Base-by-base conservation (phyloP, 2,113 vertebrate genomes). In the Anhinga rufa region DNA sequence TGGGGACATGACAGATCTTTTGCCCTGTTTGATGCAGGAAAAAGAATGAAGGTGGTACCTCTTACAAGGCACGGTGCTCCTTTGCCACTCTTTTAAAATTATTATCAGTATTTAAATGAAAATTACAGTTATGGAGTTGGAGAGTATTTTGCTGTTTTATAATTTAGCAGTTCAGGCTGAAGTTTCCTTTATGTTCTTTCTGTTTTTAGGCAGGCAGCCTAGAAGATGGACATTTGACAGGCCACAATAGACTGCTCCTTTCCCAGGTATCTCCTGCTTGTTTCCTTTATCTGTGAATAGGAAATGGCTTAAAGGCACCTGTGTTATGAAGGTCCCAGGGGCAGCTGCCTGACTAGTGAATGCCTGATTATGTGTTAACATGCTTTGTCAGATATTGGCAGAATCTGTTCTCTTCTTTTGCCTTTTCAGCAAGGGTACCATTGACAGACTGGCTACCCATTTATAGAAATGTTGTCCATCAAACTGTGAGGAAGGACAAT, bases 391-490 rank as follows among this genome's bases (percentile, higher is more conserved):
- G 98, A 98, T 98, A 98, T 98, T 98, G 98, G 98, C 98, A 98
- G 98, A 98, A 98, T 99, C 98, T 98, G 98, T 98, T 98, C 98
- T 98, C 98, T 98, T 98, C 98, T 98, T 98, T 98, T 98, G 97
- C 98, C 98, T 98, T 98, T 99, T 98, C 98, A 98, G 98, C 98
- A 98, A 98, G 98, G 98, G 98, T 98, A 97, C 98, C 98, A 98
- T 98, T 98, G 98, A 98, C 98, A 99, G 98, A 98, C 98, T 98
- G 98, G 98, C 98, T 98, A 98, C 98, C 98, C 98, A 98, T 99
- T 99, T 99, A 99, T 99, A 99, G 98, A 99, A 99, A 99, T 99
- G 98, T 99, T 99, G 99, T 99, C 99, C 99, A 98, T 99, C 98
- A 99, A 99, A 99, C 98, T 98, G 98, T 98, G 98, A 98, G 98